phyloP scores from a whole-genome alignment of 1,140 invertebrate species.

The Colletes latitarsis region DNA sequence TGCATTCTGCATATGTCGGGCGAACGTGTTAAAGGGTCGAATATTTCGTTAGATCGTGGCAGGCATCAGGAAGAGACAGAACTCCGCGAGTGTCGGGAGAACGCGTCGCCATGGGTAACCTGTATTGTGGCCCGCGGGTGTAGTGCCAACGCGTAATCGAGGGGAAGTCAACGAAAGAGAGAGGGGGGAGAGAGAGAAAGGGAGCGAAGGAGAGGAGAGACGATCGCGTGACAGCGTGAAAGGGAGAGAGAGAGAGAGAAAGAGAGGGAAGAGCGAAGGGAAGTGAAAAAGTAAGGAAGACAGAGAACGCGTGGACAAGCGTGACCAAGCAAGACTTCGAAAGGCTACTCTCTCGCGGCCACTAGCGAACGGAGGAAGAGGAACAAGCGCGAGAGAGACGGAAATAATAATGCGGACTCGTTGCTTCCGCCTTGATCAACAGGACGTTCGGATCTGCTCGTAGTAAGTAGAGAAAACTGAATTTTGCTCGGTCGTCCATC shows the following conservation, averaged over 20 bases:
- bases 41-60: conserved; percentile 39
- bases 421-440: conserved; percentile 66
- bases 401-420: conserved; percentile 68
- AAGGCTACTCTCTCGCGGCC: conserved; percentile 26
- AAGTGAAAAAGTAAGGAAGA: conserved; percentile 1
- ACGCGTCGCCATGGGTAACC: conserved; percentile 71
- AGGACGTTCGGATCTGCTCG: conserved; percentile 62
- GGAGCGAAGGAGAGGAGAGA: not conserved
- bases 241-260: not conserved
- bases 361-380: not conserved
- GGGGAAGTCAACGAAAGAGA: conserved; percentile 9
- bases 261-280: not conserved
- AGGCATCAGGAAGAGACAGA: conserved; percentile 39
- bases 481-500: not conserved
- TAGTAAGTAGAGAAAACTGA: conserved; percentile 62
- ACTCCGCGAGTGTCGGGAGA: conserved; percentile 35
- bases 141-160: conserved; percentile 55
- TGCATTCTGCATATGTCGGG: not conserved
- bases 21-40: not conserved
- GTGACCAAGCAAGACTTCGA: conserved; percentile 31
- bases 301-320: conserved; percentile 38
- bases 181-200: not conserved
- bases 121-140: conserved; percentile 71
- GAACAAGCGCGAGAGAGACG: not conserved
- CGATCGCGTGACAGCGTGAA: not conserved